Evolutionary conservation across 2,113 vertebrate genomes (phyloP).

Genomic region (Natator depressus): DNA sequence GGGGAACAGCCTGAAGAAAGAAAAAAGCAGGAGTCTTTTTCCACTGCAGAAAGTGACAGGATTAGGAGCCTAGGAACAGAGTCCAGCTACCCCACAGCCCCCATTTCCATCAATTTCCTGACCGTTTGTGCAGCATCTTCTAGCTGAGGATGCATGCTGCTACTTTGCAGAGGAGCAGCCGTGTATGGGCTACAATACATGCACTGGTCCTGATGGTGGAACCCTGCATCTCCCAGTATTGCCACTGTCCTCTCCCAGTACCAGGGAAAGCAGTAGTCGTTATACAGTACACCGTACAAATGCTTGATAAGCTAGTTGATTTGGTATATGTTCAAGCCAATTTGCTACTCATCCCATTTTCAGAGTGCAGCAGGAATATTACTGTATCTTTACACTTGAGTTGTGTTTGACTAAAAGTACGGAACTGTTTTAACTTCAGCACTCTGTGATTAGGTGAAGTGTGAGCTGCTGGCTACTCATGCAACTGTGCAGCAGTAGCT

Average conservation of each 20-base stretch:
- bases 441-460: fast-evolving
- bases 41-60: too few species aligned
- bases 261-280: fast-evolving
- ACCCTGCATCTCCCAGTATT: neutral
- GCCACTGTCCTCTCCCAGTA: neutral
- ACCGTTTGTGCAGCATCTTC: neutral
- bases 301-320: neutral
- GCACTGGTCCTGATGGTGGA: fast-evolving
- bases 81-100: neutral
- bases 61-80: neutral
- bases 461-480: fast-evolving
- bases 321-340: neutral
- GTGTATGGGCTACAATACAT: fast-evolving
- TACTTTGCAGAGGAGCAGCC: fast-evolving
- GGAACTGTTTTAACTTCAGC: fast-evolving
- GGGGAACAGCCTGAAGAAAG: neutral
- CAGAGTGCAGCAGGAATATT: fast-evolving
- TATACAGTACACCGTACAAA: neutral
- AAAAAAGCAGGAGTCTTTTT: too few species aligned
- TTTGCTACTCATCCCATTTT: neutral
- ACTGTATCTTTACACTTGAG: fast-evolving
- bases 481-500: fast-evolving
- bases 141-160: too few species aligned
- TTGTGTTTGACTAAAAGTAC: neutral
- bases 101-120: neutral